A percentile compares a stretch with the other conserved stretches of the same genome.
Evolutionary conservation across 2,113 vertebrate genomes (phyloP).

Genomic region (Setophaga petechia): DNA sequence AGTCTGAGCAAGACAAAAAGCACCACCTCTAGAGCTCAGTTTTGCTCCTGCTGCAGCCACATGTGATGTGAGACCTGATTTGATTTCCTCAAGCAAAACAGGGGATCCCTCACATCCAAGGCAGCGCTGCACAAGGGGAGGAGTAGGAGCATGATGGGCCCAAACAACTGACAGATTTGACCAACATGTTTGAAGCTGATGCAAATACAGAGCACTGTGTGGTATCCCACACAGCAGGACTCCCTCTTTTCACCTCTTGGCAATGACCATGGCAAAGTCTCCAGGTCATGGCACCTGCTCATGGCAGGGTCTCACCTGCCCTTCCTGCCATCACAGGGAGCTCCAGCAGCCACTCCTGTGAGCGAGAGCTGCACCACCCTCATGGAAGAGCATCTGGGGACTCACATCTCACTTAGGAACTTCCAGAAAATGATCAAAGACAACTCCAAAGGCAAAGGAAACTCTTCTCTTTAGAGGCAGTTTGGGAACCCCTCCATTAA

Average conservation of each 20-base stretch:
- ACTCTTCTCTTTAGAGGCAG: not conserved
- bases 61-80: not conserved
- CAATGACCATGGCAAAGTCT: not conserved
- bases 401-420: not conserved
- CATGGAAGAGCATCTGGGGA: not conserved
- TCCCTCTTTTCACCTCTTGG: too few relatives aligned
- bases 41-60: not conserved
- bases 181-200: not conserved
- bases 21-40: rapidly evolving
- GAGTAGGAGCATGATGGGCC: rapidly evolving
- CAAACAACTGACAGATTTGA: not conserved
- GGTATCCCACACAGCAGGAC: not conserved
- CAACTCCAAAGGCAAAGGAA: not conserved
- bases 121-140: not conserved
- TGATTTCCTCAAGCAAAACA: not conserved
- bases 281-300: not conserved
- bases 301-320: not conserved
- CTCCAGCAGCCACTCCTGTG: rapidly evolving
- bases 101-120: not conserved
- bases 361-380: not conserved
- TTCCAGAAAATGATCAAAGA: not conserved
- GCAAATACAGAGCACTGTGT: not conserved
- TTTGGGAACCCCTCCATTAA: rapidly evolving
- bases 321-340: not conserved
- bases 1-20: not conserved